Conservation (phyloP, 2,888 invertebrate species). For the Catocala nupta region DNA sequence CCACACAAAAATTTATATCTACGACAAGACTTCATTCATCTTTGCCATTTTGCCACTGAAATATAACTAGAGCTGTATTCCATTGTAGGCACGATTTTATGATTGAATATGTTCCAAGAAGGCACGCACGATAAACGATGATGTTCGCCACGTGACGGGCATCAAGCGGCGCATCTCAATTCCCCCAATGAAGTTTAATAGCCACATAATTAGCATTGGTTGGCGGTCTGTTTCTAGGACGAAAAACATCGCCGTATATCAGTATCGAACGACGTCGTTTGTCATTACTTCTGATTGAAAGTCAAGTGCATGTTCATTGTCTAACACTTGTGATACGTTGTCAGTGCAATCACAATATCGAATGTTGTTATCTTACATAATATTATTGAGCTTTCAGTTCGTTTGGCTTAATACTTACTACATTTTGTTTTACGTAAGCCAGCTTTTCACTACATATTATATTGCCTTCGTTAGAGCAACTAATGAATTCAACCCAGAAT, state of each 20-base stretch:
- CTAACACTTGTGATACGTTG: slow-evolving; percentile 21
- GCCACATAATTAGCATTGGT: slow-evolving; percentile 72
- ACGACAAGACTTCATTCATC: no score
- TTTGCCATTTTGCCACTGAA: background rate
- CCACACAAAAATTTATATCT: no score
- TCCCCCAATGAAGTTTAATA: slow-evolving; percentile 80
- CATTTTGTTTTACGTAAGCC: no score
- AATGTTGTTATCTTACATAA: no score
- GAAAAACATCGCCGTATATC: slow-evolving; percentile 28
- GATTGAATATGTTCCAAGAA: background rate
- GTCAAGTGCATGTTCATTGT: slow-evolving; percentile 18
- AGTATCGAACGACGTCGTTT: slow-evolving; percentile 7
- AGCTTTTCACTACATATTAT: no score
- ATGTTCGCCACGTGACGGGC: slow-evolving; percentile 55
- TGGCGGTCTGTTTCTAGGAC: slow-evolving; percentile 59
- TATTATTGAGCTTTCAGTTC: no score
- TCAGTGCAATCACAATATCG: background rate
- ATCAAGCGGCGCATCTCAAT: slow-evolving; percentile 79
- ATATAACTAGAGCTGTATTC: background rate
- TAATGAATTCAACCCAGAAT: no score
- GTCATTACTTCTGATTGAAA: slow-evolving; percentile 7
- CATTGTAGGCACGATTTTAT: background rate
- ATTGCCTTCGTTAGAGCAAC: no score
- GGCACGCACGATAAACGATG: slow-evolving; percentile 18
- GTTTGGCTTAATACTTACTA: no score